phyloP scores from a whole-genome alignment of 2,113 vertebrate species.

The Lasiurus borealis region DNA sequence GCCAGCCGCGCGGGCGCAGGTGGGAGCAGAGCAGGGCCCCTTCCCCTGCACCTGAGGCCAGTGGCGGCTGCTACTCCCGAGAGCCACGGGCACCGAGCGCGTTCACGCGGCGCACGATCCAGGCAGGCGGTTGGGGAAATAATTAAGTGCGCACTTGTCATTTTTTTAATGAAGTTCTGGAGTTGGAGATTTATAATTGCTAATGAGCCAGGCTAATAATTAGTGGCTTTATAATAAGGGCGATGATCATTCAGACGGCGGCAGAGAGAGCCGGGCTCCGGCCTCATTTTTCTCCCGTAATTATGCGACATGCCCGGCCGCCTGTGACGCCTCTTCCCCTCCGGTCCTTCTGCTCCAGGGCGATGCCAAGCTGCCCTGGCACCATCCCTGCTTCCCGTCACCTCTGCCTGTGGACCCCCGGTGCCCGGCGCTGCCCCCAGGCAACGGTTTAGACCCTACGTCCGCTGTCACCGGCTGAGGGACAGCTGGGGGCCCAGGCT shows the following conservation, averaged over 20 bases:
- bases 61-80: neutral
- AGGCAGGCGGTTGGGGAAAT: conserved; percentile 80
- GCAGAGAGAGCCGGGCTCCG: conserved; percentile 77
- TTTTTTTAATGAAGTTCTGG: conserved; percentile 89
- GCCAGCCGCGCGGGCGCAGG: neutral
- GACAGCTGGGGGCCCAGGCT: neutral
- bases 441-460: accelerated
- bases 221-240: conserved; percentile 89
- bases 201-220: conserved; percentile 91
- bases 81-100: neutral
- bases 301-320: conserved; percentile 62
- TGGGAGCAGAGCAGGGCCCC: neutral
- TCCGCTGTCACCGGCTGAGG: accelerated
- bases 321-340: conserved; percentile 53
- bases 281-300: conserved; percentile 82
- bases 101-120: neutral
- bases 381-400: neutral
- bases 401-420: neutral
- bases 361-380: conserved; percentile 13
- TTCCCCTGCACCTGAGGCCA: neutral
- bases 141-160: conserved; percentile 90
- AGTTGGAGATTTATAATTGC: conserved; percentile 89
- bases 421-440: neutral
- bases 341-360: neutral
- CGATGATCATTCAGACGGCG: conserved; percentile 84